Conservation (phyloP, 2,888 invertebrate genomes). For the Cheilosia variabilis region DNA sequence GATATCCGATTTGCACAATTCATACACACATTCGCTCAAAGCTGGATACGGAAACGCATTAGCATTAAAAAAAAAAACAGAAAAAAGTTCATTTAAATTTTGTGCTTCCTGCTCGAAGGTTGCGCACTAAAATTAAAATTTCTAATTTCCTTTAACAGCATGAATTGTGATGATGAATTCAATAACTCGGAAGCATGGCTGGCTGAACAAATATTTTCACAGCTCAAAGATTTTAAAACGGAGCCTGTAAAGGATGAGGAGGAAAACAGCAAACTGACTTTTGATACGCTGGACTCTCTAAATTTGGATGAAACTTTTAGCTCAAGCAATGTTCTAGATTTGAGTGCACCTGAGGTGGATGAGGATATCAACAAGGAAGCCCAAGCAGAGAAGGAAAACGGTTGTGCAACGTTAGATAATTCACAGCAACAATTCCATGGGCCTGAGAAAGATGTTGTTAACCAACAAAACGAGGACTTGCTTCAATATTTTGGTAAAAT, state of each 20-base stretch:
- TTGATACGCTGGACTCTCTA: background rate
- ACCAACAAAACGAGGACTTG: constrained; percentile 21
- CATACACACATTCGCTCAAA: background rate
- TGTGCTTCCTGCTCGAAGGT: constrained; percentile 11
- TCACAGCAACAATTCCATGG: background rate
- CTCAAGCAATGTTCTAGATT: constrained; percentile 75
- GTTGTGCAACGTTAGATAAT: background rate
- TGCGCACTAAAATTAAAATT: background rate
- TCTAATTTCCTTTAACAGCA: constrained; percentile 32
- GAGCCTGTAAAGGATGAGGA: constrained; percentile 49
- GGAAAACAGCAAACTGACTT: background rate
- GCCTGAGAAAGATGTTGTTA: constrained; percentile 6
- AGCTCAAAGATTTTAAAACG: constrained; percentile 78
- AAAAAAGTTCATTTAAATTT: constrained; percentile 40
- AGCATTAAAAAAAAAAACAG: too few relatives aligned
- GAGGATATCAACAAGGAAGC: background rate
- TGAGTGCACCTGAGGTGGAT: constrained; percentile 44
- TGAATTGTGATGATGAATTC: constrained; percentile 77
- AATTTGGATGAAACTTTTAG: constrained; percentile 31
- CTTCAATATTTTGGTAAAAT: constrained; percentile 36
- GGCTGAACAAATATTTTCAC: constrained; percentile 78
- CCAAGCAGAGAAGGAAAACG: background rate
- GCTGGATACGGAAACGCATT: background rate
- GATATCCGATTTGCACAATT: background rate
- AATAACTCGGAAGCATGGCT: constrained; percentile 78